Conservation (phyloP, 2,888 invertebrate genomes). For the Mylabris sibirica region DNA sequence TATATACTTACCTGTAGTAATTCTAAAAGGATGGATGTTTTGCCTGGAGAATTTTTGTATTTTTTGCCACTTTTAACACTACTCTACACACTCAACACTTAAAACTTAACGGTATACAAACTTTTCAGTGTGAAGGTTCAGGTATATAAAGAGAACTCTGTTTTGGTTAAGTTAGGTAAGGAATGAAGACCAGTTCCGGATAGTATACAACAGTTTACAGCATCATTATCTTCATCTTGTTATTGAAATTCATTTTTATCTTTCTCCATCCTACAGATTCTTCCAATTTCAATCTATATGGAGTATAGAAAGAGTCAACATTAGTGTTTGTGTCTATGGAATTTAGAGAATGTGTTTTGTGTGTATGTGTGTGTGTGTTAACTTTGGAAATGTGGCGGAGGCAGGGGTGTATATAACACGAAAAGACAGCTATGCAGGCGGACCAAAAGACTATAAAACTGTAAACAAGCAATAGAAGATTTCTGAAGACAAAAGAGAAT, state of each 20-base stretch:
- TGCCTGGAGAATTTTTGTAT: neutral
- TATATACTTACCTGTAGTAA: too few relatives aligned
- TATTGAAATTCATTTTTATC: neutral
- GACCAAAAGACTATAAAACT: neutral
- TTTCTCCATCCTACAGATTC: neutral
- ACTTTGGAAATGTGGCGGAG: neutral
- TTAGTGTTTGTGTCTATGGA: neutral
- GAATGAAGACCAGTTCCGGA: slow-evolving; percentile 53
- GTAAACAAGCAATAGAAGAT: neutral
- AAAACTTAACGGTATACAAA: slow-evolving; percentile 37
- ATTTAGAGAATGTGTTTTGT: neutral
- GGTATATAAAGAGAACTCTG: slow-evolving; percentile 46
- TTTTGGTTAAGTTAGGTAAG: slow-evolving; percentile 53
- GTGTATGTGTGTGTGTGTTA: neutral
- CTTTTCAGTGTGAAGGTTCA: slow-evolving; percentile 37
- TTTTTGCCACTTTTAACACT: neutral
- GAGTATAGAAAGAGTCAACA: neutral
- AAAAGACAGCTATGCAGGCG: neutral
- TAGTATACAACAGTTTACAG: slow-evolving; percentile 38
- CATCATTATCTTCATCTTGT: slow-evolving; percentile 4
- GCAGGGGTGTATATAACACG: neutral
- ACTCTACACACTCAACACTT: neutral
- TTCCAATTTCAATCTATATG: neutral
- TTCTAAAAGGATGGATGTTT: neutral
- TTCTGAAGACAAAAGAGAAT: neutral